These are phyloP conservation scores for Clarias gariepinus DNA, from an alignment of 2,113 vertebrate species.

Conservation along the genomic window DNA sequence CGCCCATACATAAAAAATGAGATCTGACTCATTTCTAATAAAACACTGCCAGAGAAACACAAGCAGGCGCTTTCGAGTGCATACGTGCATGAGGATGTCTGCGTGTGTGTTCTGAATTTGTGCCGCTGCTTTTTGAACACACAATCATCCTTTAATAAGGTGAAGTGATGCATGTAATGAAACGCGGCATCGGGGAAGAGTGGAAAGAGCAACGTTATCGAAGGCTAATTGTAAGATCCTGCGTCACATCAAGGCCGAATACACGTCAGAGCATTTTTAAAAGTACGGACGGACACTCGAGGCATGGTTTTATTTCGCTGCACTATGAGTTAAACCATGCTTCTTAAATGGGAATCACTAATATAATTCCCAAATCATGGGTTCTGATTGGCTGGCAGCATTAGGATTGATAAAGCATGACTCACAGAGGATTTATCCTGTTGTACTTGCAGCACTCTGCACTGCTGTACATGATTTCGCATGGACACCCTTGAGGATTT, in stretches of 20 bases:
- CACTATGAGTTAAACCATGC: neutral
- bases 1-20: slow-evolving; percentile 19
- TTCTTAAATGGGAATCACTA: neutral
- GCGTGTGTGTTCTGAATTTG: slow-evolving; percentile 16
- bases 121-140: slow-evolving; percentile 42
- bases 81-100: slow-evolving; percentile 9
- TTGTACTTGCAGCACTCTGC: neutral
- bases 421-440: neutral
- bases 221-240: slow-evolving; percentile 40
- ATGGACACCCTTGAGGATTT: neutral
- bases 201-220: slow-evolving; percentile 39
- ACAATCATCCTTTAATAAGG: slow-evolving; percentile 57
- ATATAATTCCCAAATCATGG: neutral
- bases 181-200: slow-evolving; percentile 40
- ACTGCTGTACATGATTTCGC: neutral
- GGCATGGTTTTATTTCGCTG: neutral
- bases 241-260: neutral
- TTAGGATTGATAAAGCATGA: neutral
- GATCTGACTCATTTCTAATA: slow-evolving; percentile 23
- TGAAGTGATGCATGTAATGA: slow-evolving; percentile 59
- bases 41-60: slow-evolving; percentile 10
- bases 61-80: neutral
- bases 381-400: neutral
- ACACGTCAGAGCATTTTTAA: neutral
- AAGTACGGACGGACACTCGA: neutral